Base-by-base conservation (phyloP, 2,113 vertebrate genomes). In the Phalacrocorax pelagicus region DNA sequence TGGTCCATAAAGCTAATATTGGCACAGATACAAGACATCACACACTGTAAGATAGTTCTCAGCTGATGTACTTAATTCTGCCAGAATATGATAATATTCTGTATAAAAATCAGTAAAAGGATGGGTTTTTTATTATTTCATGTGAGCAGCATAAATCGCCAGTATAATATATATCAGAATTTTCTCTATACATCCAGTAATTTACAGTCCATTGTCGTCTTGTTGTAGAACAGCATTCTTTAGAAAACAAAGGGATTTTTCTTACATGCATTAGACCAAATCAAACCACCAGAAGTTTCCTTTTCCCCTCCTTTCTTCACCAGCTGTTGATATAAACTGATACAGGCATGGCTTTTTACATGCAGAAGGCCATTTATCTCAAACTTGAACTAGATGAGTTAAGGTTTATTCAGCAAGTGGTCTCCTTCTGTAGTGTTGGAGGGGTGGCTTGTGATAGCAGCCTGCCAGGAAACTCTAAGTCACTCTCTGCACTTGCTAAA, bases 1-100 rank as follows among this genome's bases (percentile, higher is more conserved):
- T 79, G 83, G 84, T 91, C 92, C 89, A 91, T 94, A 84, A 84
- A 97, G 54, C 77, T 94, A 85, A 92, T 96, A 89, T 12, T 94
- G 92, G 88, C 88, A 84, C 69, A 93, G 72, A 62, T 49, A 71
- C 32, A 54, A 94, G 75, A 42, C 65, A 72, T 94, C 83, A 65
- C 40, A 79, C 74, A 51, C 70, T 30, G 46, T 49, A 71, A 88
- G 86, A 83, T 12, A 84, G 83, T 81, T 94, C 81, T 92, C 6
- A 34, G 46, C 69, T 81, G 46, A 88, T 65, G 32, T 78, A 70
- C 40, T 81, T 85, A 23, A 3, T 91, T 81, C 46, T 93, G 42
- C 44, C 65, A 86, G 85, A 71, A 81, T 73, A 75, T 62, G 58
- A 79, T 73, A 54, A 78, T 86, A 74, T 40, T 81, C 83, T 91